Evolutionary conservation across 2,797 vertebrate genomes (phyloP).

Genomic region (Takifugu rubripes): DNA sequence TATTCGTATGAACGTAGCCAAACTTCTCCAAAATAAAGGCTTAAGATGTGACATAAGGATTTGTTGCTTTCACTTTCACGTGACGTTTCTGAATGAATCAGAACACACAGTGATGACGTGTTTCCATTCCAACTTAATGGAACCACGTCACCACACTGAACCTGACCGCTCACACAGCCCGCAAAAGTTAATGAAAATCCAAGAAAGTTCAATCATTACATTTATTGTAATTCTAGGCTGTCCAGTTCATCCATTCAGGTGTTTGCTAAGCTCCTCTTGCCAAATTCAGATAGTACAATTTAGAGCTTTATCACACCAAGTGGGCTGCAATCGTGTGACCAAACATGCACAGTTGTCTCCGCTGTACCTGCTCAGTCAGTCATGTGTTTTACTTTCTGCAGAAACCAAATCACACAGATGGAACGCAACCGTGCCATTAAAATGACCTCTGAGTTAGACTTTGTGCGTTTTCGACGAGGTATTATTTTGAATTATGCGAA

Average conservation of each 20-base stretch:
- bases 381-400: constrained; percentile 15
- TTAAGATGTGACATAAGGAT: constrained; percentile 8
- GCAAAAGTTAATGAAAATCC: constrained; percentile 32
- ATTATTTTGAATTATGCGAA: constrained; percentile 54
- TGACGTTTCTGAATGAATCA: neutral
- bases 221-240: constrained; percentile 40
- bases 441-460: constrained; percentile 36
- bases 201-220: constrained; percentile 42
- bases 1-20: constrained; percentile 62
- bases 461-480: constrained; percentile 44
- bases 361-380: constrained; percentile 18
- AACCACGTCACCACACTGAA: constrained; percentile 51
- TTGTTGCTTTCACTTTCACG: neutral
- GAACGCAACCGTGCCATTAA: constrained; percentile 35
- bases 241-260: constrained; percentile 49
- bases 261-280: constrained; percentile 52
- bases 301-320: constrained; percentile 16
- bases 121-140: constrained; percentile 6
- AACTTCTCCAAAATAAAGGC: constrained; percentile 33
- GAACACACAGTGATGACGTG: constrained; percentile 4
- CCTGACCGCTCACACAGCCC: neutral
- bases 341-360: constrained; percentile 4
- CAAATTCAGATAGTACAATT: constrained; percentile 52
- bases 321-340: constrained; percentile 16
- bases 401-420: constrained; percentile 33